These are phyloP conservation scores for Egretta garzetta DNA, from an alignment of 2,113 vertebrate species.

Conservation along the genomic window DNA sequence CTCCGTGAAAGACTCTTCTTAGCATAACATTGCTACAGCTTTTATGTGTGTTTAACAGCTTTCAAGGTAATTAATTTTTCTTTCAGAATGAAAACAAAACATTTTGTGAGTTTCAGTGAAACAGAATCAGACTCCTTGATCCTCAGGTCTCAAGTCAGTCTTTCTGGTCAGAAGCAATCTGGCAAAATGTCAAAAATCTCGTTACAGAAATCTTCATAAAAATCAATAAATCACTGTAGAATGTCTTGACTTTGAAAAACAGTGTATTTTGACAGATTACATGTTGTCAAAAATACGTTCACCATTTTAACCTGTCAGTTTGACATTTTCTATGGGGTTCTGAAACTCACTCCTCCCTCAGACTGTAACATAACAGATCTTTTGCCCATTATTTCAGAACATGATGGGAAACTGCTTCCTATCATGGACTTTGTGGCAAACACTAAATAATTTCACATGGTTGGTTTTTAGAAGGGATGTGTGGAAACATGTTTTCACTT, in stretches of 20 bases:
- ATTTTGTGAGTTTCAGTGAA: background rate
- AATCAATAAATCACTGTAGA: slow-evolving; percentile 13
- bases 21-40: background rate
- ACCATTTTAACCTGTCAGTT: background rate
- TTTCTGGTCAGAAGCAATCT: background rate
- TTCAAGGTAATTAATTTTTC: background rate
- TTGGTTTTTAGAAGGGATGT: background rate
- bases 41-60: background rate
- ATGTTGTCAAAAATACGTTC: background rate
- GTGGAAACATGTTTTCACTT: background rate
- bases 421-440: background rate
- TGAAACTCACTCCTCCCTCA: background rate
- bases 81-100: background rate
- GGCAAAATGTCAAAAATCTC: background rate
- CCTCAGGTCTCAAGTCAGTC: background rate
- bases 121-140: background rate
- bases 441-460: background rate
- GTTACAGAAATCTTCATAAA: background rate
- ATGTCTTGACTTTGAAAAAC: background rate
- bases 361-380: background rate
- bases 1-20: background rate
- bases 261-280: background rate
- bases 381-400: background rate
- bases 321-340: background rate
- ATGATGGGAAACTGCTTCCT: background rate